Conservation (phyloP, 2,888 invertebrate genomes). For the Beris morrisii region DNA sequence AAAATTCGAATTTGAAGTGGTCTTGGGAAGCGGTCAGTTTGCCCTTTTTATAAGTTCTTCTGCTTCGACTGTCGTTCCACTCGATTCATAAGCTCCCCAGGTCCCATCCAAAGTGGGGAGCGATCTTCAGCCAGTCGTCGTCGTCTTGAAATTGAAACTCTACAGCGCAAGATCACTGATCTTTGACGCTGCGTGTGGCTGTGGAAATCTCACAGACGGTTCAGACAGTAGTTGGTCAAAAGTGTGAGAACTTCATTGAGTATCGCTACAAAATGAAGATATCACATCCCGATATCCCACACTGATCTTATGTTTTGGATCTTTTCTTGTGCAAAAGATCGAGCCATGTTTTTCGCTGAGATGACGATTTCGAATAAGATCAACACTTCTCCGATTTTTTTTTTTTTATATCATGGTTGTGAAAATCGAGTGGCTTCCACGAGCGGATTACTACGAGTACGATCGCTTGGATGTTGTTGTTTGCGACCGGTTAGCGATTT, state of each 20-base stretch:
- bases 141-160: constrained; percentile 22
- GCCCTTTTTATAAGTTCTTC: constrained; percentile 36
- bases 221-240: constrained; percentile 22
- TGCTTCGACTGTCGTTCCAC: constrained; percentile 9
- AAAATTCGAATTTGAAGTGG: constrained; percentile 30
- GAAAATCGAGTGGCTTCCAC: neutral
- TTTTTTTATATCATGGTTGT: no score
- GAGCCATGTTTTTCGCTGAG: constrained; percentile 9
- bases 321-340: constrained; percentile 5
- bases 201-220: constrained; percentile 8
- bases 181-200: constrained; percentile 22
- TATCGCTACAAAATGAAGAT: constrained; percentile 21
- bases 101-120: constrained; percentile 14
- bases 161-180: constrained; percentile 21
- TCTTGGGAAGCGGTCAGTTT: constrained; percentile 26
- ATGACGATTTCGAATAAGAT: constrained; percentile 1
- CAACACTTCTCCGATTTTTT: neutral
- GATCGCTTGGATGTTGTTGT: neutral
- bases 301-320: constrained; percentile 23
- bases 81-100: neutral
- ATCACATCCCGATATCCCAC: constrained; percentile 25
- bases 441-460: neutral
- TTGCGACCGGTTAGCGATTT: constrained; percentile 20
- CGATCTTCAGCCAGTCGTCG: neutral
- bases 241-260: constrained; percentile 31